phyloP scores from a whole-genome alignment of 1,140 invertebrate species.

The Gryon sp. region DNA sequence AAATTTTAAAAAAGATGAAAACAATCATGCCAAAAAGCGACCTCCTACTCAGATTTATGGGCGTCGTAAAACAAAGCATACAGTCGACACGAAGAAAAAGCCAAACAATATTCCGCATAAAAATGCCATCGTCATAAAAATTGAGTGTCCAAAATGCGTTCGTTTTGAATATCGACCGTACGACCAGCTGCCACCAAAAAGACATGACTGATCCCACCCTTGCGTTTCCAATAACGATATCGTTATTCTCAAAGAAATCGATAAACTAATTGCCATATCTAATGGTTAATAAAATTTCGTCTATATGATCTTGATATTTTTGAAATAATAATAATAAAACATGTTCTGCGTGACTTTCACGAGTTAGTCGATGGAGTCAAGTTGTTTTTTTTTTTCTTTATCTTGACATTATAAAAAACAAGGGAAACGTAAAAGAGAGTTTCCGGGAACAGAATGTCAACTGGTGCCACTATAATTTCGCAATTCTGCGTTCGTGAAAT shows the following conservation, averaged over 20 bases:
- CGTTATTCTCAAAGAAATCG: constrained; percentile 21
- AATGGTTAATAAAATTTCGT: constrained; percentile 23
- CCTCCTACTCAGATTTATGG: constrained; percentile 11
- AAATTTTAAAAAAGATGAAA: constrained; percentile 20
- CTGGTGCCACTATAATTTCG: constrained; percentile 17
- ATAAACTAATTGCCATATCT: constrained; percentile 27
- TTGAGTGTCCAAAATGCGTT: constrained; percentile 25
- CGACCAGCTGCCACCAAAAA: constrained; percentile 5
- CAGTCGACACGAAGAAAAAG: constrained; percentile 16
- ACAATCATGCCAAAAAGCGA: constrained; percentile 11
- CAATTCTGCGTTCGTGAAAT: constrained; percentile 51
- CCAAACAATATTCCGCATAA: constrained; percentile 32
- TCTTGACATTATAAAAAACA: too few relatives aligned
- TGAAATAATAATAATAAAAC: constrained; percentile 43
- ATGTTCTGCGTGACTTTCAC: constrained; percentile 15
- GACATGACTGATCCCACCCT: not conserved
- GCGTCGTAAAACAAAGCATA: constrained; percentile 31
- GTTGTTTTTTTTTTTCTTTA: too few relatives aligned
- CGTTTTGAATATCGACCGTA: constrained; percentile 39
- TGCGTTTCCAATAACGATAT: constrained; percentile 13
- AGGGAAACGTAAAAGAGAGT: not conserved
- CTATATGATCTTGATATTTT: constrained; percentile 12
- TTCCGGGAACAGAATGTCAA: not conserved
- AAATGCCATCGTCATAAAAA: constrained; percentile 25
- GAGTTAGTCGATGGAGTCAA: constrained; percentile 4